Percentiles rank a stretch among this genome's conserved stretches.
Conservation (phyloP, 2,797 vertebrate genomes). For the Cichlasoma orientale region DNA sequence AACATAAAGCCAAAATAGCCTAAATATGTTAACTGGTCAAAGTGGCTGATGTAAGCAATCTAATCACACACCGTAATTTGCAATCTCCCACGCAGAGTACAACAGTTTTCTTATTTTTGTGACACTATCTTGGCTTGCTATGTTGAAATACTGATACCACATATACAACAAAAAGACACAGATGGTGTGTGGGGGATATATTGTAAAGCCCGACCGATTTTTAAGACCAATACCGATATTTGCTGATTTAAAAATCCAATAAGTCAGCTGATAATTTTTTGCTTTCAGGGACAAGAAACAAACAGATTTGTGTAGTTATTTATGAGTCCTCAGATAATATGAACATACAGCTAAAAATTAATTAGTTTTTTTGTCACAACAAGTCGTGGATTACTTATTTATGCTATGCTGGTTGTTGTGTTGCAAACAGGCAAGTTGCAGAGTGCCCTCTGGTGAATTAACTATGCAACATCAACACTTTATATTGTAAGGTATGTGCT, state of each 20-base stretch:
- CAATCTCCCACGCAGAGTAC: not conserved
- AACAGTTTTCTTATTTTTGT: not conserved
- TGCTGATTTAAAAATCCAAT: not conserved
- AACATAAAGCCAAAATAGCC: not conserved
- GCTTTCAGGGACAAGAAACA: not conserved
- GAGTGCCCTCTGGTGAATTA: not conserved
- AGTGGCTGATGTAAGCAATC: not conserved
- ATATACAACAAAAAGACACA: not conserved
- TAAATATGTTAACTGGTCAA: not conserved
- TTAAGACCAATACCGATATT: rapidly evolving
- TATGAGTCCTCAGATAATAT: not conserved
- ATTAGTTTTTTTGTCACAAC: not conserved
- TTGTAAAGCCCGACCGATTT: rapidly evolving
- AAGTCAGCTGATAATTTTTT: not conserved
- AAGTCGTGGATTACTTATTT: not conserved
- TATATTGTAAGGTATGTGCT: no score
- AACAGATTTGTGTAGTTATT: not conserved
- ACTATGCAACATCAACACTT: not conserved
- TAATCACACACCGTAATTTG: not conserved
- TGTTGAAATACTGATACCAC: not conserved
- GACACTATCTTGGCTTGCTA: not conserved
- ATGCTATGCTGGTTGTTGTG: not conserved
- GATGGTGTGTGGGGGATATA: not conserved
- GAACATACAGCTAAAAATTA: not conserved
- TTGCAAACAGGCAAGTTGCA: not conserved